phyloP scores from a whole-genome alignment of 2,888 invertebrate species.

The Nemotelus pantherinus region DNA sequence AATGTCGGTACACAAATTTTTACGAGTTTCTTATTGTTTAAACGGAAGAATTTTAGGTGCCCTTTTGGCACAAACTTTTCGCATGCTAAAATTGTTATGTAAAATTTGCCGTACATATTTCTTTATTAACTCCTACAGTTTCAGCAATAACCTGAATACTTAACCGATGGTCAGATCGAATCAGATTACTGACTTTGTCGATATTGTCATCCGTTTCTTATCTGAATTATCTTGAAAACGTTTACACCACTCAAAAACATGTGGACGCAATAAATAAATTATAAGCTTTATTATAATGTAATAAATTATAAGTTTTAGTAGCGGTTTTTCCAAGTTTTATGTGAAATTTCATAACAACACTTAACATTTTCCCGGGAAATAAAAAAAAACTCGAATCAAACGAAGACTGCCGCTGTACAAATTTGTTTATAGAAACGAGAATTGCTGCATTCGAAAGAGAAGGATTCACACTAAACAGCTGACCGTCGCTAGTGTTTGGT shows the following conservation, averaged over 20 bases:
- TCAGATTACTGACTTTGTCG: not conserved
- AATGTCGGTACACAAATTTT: conserved; percentile 13
- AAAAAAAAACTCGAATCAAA: not conserved
- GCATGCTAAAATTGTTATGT: conserved; percentile 30
- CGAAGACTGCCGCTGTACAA: not conserved
- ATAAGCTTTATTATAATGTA: not conserved
- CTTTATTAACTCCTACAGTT: not conserved
- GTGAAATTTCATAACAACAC: no score
- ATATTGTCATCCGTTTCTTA: not conserved
- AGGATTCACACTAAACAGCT: not conserved
- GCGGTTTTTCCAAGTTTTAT: no score
- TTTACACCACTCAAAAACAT: no score
- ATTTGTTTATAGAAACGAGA: not conserved
- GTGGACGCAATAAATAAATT: not conserved
- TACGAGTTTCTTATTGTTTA: not conserved
- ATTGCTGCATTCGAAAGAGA: not conserved
- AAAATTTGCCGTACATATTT: not conserved
- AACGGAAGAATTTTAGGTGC: not conserved
- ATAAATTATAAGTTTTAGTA: not conserved
- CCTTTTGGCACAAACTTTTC: conserved; percentile 14
- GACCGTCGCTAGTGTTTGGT: not conserved
- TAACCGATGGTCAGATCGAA: conserved; percentile 15
- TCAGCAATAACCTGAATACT: conserved; percentile 26
- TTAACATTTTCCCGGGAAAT: not conserved
- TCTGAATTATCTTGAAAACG: not conserved